Base-by-base conservation (phyloP, 1,140 invertebrate species). In the Danaus plexippus region DNA sequence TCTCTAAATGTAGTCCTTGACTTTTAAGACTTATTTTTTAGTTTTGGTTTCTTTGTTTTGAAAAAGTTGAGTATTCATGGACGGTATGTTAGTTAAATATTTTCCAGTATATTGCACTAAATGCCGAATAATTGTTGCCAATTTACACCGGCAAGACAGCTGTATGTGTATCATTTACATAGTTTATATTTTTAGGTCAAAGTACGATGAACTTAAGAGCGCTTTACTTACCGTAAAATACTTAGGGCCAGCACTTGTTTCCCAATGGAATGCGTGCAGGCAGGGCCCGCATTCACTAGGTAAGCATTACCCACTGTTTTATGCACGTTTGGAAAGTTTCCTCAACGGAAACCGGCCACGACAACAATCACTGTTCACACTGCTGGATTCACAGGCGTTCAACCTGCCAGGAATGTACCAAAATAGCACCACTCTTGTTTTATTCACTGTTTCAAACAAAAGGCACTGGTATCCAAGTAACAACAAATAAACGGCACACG, bases 341-440 rank as follows among this genome's bases (percentile, higher is more conserved):
- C 80, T 78, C 67, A 71, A 76, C 74, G 75, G 77, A 87, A 87
- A 85, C 80, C 80, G 76, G 81, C 78, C 75, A 83, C 75, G 80
- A 82, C 81, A 84, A 85, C 84, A 87, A 85, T 87, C 81, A 85
- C 81, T 87, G 76, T 73, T 84, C 71, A 85, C 79, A 84, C 77
- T 76, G 66, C 57, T 69, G 65, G 69, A 67, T 77, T 73, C 71
- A 77, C 71, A 71, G 70, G 66, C 66, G 71, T 71, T 65, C 64
- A 73, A 75, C 66, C 70, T 71, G 69, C 76, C 77, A 80, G 78
- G 73, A 77, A 79, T 71, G 71, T 75, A 79, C 73, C 67, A 60
- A 77, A 80, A 80, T 77, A 81, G 67, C 73, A 81, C 71, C 75
- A 79, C 75, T 80, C 64, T 78, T 67, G 64, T 79, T 78, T 73